phyloP scores from a whole-genome alignment of 2,797 vertebrate species.

The Girardinus metallicus region DNA sequence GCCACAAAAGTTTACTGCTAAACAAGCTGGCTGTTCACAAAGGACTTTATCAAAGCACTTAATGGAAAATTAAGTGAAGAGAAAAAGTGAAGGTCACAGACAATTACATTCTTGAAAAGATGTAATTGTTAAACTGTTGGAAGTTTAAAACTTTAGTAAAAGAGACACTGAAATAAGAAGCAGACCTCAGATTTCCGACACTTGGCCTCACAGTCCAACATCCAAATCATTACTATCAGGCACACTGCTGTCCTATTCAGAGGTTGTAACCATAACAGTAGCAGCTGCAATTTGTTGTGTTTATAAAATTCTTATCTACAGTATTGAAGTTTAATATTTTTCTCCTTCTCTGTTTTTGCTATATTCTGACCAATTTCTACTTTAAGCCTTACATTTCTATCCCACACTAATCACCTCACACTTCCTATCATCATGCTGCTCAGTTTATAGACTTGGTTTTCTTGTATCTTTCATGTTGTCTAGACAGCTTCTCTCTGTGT shows the following conservation, averaged over 20 bases:
- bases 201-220: too few species aligned
- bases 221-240: background rate
- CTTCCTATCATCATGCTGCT: slow-evolving; percentile 18
- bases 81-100: background rate
- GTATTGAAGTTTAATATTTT: too few species aligned
- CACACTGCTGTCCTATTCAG: background rate
- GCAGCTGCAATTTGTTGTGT: background rate
- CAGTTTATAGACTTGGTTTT: slow-evolving; percentile 30
- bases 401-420: slow-evolving; percentile 39
- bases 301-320: background rate
- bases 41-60: background rate
- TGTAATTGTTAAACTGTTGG: too few species aligned
- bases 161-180: too few species aligned
- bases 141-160: too few species aligned
- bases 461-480: slow-evolving; percentile 20
- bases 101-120: background rate
- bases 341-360: too few species aligned
- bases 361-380: slow-evolving; percentile 25
- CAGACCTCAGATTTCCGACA: too few species aligned
- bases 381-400: slow-evolving; percentile 33
- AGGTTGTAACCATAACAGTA: background rate
- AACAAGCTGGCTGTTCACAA: background rate
- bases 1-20: background rate
- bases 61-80: background rate
- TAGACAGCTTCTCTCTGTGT: slow-evolving; percentile 41